Evolutionary conservation across 2,888 invertebrate species (phyloP).

Genomic region (Macrostomum cliftonense): DNA sequence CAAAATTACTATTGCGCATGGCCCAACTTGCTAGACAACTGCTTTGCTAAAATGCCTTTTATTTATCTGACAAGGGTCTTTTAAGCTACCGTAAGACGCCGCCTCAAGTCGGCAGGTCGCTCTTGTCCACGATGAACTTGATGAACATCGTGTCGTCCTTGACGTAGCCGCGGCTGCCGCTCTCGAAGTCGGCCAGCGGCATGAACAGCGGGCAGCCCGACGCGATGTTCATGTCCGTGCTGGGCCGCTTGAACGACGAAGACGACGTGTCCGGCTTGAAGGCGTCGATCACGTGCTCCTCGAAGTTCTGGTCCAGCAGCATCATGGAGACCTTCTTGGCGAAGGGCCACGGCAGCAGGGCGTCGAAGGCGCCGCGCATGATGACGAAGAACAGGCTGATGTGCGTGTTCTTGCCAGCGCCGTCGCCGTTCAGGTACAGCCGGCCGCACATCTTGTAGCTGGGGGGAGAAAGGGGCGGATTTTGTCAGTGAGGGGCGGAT

Average conservation of each 20-base stretch:
- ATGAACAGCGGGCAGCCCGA: slow-evolving; percentile 32
- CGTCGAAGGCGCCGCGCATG: slow-evolving; percentile 27
- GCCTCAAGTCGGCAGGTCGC: background rate
- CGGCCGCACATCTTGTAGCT: slow-evolving; percentile 29
- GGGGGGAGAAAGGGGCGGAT: too few relatives aligned
- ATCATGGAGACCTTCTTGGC: slow-evolving; percentile 27
- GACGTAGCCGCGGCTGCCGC: slow-evolving; percentile 56
- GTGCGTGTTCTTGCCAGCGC: slow-evolving; percentile 28
- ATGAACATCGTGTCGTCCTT: slow-evolving; percentile 53
- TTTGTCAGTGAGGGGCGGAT: too few relatives aligned
- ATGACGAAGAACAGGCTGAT: slow-evolving; percentile 33
- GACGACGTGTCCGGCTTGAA: slow-evolving; percentile 32
- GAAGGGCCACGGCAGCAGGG: slow-evolving; percentile 30
- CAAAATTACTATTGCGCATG: too few relatives aligned
- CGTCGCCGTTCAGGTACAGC: slow-evolving; percentile 31
- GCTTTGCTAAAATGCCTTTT: too few relatives aligned
- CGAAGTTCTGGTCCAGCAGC: slow-evolving; percentile 27
- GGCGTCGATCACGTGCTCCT: slow-evolving; percentile 28
- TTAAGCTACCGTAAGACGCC: too few relatives aligned
- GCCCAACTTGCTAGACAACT: too few relatives aligned
- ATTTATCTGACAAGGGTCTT: too few relatives aligned
- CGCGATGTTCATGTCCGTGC: slow-evolving; percentile 34
- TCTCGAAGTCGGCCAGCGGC: slow-evolving; percentile 9
- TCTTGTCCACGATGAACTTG: slow-evolving; percentile 46
- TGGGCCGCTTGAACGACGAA: slow-evolving; percentile 29